Evolutionary conservation across 2,797 vertebrate genomes (phyloP).

Genomic region (Takifugu ocellatus): DNA sequence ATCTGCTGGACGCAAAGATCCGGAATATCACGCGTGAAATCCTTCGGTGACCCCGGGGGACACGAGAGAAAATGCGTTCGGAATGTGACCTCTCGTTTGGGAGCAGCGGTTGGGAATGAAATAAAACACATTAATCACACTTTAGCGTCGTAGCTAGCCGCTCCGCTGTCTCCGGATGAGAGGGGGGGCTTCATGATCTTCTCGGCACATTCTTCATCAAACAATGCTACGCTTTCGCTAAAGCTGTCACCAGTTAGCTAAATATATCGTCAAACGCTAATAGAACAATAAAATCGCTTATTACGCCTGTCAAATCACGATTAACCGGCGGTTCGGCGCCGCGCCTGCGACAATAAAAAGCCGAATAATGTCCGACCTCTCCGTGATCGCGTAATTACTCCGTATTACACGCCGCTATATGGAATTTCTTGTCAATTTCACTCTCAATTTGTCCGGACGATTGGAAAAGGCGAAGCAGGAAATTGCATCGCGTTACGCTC

Average conservation of each 20-base stretch:
- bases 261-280: constrained; percentile 6
- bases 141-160: too few species aligned
- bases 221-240: background rate
- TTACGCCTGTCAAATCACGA: constrained; percentile 24
- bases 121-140: too few species aligned
- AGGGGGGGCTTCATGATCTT: background rate
- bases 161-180: background rate
- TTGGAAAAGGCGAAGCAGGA: constrained; percentile 18
- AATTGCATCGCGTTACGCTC: constrained; percentile 17
- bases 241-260: background rate
- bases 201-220: background rate
- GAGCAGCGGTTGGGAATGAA: too few species aligned
- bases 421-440: constrained; percentile 32
- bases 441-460: constrained; percentile 28
- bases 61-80: too few species aligned
- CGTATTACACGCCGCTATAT: constrained; percentile 21
- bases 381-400: constrained; percentile 29
- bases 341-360: constrained; percentile 20
- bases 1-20: too few species aligned
- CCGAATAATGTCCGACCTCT: constrained; percentile 31
- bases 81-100: too few species aligned
- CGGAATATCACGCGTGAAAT: too few species aligned
- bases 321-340: constrained; percentile 32
- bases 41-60: too few species aligned
- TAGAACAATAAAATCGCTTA: constrained; percentile 1